Conservation (phyloP, 2,113 vertebrate genomes). For the Eurystomus gularis region DNA sequence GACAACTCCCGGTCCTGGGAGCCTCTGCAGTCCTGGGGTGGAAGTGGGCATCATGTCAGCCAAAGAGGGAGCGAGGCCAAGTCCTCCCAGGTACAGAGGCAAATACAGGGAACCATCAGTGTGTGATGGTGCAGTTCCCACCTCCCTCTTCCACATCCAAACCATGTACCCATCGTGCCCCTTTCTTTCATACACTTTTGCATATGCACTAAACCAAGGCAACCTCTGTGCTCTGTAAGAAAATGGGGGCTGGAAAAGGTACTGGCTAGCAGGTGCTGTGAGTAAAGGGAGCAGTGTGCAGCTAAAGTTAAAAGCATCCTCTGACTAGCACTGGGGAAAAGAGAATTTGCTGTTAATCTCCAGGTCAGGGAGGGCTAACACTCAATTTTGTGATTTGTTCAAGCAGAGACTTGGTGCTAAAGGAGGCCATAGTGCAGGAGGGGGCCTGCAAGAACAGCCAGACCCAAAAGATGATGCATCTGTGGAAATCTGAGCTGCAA, state of each 20-base stretch:
- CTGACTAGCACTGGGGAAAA: neutral
- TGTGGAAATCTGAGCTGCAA: neutral
- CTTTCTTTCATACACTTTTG: neutral
- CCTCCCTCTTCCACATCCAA: neutral
- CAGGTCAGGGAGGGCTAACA: neutral
- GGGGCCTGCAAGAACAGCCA: neutral
- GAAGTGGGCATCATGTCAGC: neutral
- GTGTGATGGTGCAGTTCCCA: neutral
- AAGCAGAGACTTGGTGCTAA: neutral
- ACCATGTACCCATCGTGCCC: neutral
- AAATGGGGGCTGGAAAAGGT: neutral
- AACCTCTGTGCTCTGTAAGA: neutral
- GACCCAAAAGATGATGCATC: neutral
- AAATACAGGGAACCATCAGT: neutral
- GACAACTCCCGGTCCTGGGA: neutral
- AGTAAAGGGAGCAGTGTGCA: neutral
- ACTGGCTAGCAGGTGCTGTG: neutral
- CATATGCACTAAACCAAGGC: neutral
- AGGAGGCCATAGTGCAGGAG: neutral
- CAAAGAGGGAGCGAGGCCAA: neutral
- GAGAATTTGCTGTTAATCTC: constrained; percentile 17
- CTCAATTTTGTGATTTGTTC: constrained; percentile 8
- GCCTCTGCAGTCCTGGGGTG: neutral
- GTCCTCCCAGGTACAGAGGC: neutral
- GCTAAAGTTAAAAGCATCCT: constrained; percentile 29